Conservation (phyloP, 2,888 invertebrate genomes). For the Endotricha flammealis region DNA sequence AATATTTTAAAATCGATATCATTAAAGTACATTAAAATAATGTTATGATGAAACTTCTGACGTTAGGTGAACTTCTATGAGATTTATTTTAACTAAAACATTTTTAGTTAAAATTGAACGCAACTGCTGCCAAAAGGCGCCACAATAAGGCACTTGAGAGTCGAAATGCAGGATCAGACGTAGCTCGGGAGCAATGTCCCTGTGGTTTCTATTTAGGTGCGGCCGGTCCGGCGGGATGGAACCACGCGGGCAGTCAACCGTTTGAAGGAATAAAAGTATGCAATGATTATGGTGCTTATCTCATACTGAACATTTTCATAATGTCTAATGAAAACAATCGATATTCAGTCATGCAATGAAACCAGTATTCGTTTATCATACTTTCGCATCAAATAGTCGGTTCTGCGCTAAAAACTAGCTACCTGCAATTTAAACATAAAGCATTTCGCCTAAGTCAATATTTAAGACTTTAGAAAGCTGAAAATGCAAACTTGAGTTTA, state of each 20-base stretch:
- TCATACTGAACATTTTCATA: slow-evolving; percentile 20
- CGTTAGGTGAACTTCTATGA: neutral
- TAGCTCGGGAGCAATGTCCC: slow-evolving; percentile 72
- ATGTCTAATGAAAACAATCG: neutral
- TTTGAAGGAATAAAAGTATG: slow-evolving; percentile 64
- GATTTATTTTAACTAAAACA: neutral
- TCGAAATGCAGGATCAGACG: slow-evolving; percentile 60
- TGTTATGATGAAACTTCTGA: neutral
- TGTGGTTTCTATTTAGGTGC: slow-evolving; percentile 78
- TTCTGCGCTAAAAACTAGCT: slow-evolving; percentile 5
- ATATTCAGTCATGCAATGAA: slow-evolving; percentile 11
- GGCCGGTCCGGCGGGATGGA: slow-evolving; percentile 67
- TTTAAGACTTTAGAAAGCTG: slow-evolving; percentile 23
- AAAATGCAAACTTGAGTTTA: slow-evolving; percentile 20
- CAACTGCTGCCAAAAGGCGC: slow-evolving; percentile 34
- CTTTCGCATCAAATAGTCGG: neutral
- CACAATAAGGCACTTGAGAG: slow-evolving; percentile 62
- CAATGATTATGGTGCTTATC: slow-evolving; percentile 41
- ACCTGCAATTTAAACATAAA: slow-evolving; percentile 13
- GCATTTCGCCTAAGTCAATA: slow-evolving; percentile 26
- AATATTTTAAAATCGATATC: neutral
- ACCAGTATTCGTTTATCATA: slow-evolving; percentile 13
- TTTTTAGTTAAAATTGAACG: slow-evolving; percentile 1
- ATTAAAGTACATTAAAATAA: neutral
- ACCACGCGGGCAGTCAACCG: slow-evolving; percentile 65